A percentile compares a stretch with the other conserved stretches of the same genome.
These are phyloP conservation scores for Ypsolopha sequella DNA, from an alignment of 2,888 invertebrate genomes.

Conservation along the genomic window DNA sequence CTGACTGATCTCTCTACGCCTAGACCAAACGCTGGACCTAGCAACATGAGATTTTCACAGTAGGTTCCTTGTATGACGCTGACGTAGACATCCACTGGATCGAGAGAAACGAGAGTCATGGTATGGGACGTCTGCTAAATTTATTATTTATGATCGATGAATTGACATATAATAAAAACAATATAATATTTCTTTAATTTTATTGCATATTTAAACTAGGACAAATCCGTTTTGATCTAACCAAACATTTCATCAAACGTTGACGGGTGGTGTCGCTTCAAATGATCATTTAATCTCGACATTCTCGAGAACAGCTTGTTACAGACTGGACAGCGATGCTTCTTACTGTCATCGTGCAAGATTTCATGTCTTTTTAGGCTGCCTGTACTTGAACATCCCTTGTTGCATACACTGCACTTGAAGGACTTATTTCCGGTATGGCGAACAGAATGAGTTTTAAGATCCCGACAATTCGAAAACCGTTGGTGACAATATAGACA, in stretches of 20 bases:
- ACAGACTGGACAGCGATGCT: not conserved
- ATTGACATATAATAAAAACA: too few relatives aligned
- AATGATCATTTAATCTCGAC: not conserved
- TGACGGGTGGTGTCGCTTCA: not conserved
- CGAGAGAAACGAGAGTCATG: too few relatives aligned
- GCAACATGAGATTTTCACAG: too few relatives aligned
- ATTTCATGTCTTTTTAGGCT: slow-evolving; percentile 1
- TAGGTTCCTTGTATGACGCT: too few relatives aligned
- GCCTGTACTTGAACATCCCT: slow-evolving; percentile 1
- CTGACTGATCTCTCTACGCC: too few relatives aligned
- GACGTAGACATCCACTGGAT: too few relatives aligned
- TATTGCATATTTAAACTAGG: too few relatives aligned
- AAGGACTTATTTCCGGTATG: slow-evolving; percentile 8
- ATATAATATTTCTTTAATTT: too few relatives aligned
- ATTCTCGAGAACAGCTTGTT: not conserved
- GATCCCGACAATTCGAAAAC: slow-evolving; percentile 1
- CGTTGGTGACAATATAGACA: slow-evolving; percentile 15
- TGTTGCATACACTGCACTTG: slow-evolving; percentile 7
- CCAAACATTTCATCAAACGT: not conserved
- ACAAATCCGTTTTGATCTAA: too few relatives aligned
- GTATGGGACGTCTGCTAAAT: too few relatives aligned
- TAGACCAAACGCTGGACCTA: too few relatives aligned
- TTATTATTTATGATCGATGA: too few relatives aligned
- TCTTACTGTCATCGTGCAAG: slow-evolving; percentile 2
- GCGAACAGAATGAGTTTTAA: slow-evolving; percentile 4